Conservation (phyloP, 2,113 vertebrate genomes). For the Toxotes chatareus region DNA sequence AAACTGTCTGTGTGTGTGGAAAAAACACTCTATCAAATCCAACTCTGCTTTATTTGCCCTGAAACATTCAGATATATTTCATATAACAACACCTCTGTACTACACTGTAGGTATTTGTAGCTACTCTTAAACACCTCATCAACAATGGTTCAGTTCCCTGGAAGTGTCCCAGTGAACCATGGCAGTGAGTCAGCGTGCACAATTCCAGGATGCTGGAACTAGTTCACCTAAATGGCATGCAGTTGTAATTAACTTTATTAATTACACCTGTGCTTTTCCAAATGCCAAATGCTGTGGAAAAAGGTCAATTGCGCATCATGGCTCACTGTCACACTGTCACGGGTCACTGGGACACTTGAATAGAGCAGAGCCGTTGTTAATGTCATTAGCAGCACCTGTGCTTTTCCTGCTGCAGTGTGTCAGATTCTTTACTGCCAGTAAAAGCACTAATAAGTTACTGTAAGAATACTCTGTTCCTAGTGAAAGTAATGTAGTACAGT, state of each 20-base stretch:
- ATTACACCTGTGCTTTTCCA: background rate
- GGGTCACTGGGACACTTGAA: background rate
- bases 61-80: background rate
- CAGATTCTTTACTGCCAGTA: background rate
- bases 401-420: background rate
- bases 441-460: background rate
- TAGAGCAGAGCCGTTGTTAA: background rate
- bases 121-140: background rate
- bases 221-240: background rate
- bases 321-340: background rate
- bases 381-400: background rate
- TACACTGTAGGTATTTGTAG: background rate
- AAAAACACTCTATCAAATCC: background rate
- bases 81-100: background rate
- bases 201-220: background rate
- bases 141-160: background rate
- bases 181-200: background rate
- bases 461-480: too few species aligned
- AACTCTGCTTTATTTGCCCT: background rate
- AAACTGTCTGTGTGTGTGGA: conserved; percentile 10
- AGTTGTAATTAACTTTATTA: background rate
- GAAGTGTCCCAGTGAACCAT: background rate
- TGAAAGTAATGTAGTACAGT: too few species aligned
- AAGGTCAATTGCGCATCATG: background rate
- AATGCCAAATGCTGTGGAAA: background rate